Evolutionary conservation across 1,140 invertebrate genomes (phyloP), one percentile per base, ranked within the genome.

Genomic region (Rhopalosiphum maidis): DNA sequence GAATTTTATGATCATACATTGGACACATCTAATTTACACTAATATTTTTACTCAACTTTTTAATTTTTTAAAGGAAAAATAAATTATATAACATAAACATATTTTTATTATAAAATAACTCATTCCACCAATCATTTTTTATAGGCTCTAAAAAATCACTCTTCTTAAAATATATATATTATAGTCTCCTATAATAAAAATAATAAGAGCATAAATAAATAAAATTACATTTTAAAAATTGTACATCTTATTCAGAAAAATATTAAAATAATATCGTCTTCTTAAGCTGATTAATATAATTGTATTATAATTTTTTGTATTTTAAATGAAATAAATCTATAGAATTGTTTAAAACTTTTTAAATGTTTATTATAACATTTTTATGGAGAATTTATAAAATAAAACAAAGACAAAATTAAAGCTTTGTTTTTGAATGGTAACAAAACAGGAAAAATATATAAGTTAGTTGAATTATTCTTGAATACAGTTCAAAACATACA

Each of bases 391-490:
- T 77, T 77, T 77, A 77, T n/a, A 77, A 77, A 77, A 77, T 5
- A n/a, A 35, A 77, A 77, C 30, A 77, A 77, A 77, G 60, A 77
- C 30, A 77, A 77, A 77, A 77, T 77, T 77, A 77, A 77, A 77
- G 23, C 60, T n/a, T 77, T 77, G 60, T 77, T 77, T 77, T 77
- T 77, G 60, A 77, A n/a, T 77, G 60, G 60, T 77, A 77, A 77
- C 60, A 77, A 1, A 77, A n/a, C 30, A n/a, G 30, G 30, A 15
- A 2, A 83, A 83, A 37, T 82, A 23, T 35, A 83, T 83, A 22
- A 83, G 22, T 37, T 83, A 83, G 23, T 83, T 83, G 35, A 37
- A 6, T 83, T 37, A 37, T 37, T 83, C 77, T 22, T 83, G 7
- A 35, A 83, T 83, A 83, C 30, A 77, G n/a, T 77, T 77, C 25